Base-by-base conservation (phyloP, 1,140 invertebrate species). In the Drosophila serrata region DNA sequence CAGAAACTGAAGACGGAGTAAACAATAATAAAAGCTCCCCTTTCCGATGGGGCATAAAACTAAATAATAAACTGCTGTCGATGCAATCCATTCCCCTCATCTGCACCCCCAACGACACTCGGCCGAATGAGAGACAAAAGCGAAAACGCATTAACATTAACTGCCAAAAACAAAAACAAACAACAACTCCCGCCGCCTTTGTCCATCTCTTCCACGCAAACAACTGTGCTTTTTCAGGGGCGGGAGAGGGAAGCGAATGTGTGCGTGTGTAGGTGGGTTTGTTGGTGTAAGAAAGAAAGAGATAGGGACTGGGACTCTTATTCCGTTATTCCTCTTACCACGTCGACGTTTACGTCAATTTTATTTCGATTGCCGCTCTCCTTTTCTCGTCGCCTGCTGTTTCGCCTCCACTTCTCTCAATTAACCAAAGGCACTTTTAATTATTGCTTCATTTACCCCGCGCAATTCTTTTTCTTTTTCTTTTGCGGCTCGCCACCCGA, bases 361-460 rank as follows among this genome's bases (percentile, higher is more conserved):
- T 72, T 69, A 81, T 75, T 87, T 76, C 75, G 75, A 82, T 82
- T 82, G 75, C 78, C 79, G 40, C 39, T 49, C 59, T 68, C 56
- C 45, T 60, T 75, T 85, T 75, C 64, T 35, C 42, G 24, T 9
- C 42, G 43, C n/a, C 53, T 29, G 17, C 46, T n/a, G 33, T 43
- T 37, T 45, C 22, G 43, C 58, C 33, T 51, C 53, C 68, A 55
- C 69, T 64, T 75, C 46, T 75, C 65, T 80, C 76, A 87, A 87
- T 88, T 87, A 87, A 84, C 75, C 56, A 87, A 87, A 84, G 84
- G 84, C 84, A 87, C 82, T 87, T 88, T 87, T 87, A 84, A 87
- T 87, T 88, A 87, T 88, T 87, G 84, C 84, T 87, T 88, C 67
- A 82, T 87, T 82, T 78, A 42, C 69, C 77, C 65, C 77, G 58